A percentile compares a stretch with the other conserved stretches of the same genome.
Evolutionary conservation across 2,113 vertebrate genomes (phyloP).

Genomic region (Butorides virescens): DNA sequence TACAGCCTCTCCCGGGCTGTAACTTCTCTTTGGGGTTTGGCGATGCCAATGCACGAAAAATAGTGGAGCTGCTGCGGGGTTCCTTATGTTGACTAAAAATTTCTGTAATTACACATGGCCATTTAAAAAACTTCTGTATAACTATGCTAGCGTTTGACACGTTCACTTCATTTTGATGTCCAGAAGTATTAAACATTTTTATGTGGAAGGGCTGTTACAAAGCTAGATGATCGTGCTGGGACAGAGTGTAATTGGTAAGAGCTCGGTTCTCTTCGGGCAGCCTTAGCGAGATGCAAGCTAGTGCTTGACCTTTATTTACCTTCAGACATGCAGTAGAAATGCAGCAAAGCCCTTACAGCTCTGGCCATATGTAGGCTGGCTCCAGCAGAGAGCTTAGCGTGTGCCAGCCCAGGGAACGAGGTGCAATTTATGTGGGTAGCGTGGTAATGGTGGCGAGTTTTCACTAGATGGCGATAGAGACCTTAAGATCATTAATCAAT

Average conservation of each 20-base stretch:
- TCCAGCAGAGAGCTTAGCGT: background rate
- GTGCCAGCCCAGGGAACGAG: background rate
- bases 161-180: background rate
- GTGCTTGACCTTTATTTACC: background rate
- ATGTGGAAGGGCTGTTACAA: background rate
- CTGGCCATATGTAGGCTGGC: background rate
- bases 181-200: background rate
- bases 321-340: background rate
- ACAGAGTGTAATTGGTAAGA: background rate
- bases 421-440: background rate
- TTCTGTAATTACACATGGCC: background rate
- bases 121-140: slow-evolving; percentile 31
- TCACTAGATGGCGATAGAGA: slow-evolving; percentile 84
- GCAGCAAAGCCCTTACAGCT: background rate
- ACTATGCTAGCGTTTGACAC: background rate
- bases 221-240: accelerated
- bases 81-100: background rate
- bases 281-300: accelerated
- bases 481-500: slow-evolving; percentile 75
- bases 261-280: background rate
- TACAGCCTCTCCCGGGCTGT: background rate
- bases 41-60: background rate
- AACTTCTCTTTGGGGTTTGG: background rate
- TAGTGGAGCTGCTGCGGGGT: background rate
- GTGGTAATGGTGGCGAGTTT: slow-evolving; percentile 33